Evolutionary conservation across 1,140 invertebrate genomes (phyloP), one percentile per base, ranked within the genome.

Genomic region (Meloidogyne exigua): DNA sequence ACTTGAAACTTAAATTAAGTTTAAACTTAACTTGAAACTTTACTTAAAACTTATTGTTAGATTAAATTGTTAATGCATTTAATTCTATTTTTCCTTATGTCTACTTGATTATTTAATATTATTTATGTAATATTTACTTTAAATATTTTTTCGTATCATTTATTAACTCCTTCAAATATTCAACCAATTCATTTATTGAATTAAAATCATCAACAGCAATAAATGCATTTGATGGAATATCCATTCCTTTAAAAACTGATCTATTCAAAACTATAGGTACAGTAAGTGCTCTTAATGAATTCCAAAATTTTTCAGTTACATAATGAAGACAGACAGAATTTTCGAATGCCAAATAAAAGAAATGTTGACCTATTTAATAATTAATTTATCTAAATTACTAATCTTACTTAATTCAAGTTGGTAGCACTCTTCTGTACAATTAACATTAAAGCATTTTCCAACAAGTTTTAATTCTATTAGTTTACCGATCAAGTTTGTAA

Each of bases 241-340:
- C 36, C 25, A 77, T 39, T 11, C 76, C 76, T 23, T 26, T 18
- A 28, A 77, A 49, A 13, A 44, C 28, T 13, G 21, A 26, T 18
- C 70, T n/a, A 23, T 15, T 42, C 13, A 77, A 15, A 11, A 77
- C 76, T 11, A 77, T 63, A 2, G 73, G 73, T 13, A 77, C 44
- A 18, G 25, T 49, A 15, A 76, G 71, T 12, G 13, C 18, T 32
- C 65, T 25, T 13, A 73, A 18, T 26, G 67, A 25, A 42, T 65
- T 76, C 76, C 76, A 85, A 49, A 83, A 82, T 49, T 88, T 88
- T 76, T 88, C 87, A 5, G 86, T 88, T n/a, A 88, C 76, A 72
- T 88, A 88, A 75, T 88, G 82, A 23, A 70, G 68, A 76, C 88
- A 88, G 4, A 87, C 36, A 3, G 83, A 80, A 74, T 88, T 88